Evolutionary conservation across 2,888 invertebrate genomes (phyloP).

Genomic region (Mimachlamys varia): DNA sequence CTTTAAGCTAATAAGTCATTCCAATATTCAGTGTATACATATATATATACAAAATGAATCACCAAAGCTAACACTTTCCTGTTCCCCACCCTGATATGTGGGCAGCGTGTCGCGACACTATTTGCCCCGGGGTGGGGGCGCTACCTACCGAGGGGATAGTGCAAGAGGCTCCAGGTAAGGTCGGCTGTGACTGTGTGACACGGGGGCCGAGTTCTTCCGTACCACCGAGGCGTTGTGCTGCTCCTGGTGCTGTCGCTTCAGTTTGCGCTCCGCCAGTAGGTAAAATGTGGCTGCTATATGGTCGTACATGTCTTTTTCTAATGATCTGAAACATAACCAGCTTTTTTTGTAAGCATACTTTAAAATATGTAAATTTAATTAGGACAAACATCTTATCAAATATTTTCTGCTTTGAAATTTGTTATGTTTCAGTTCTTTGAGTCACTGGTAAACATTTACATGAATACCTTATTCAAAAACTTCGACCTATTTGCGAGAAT

Average conservation of each 20-base stretch:
- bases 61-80: slow-evolving; percentile 9
- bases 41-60: neutral
- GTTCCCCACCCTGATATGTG: neutral
- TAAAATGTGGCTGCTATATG: slow-evolving; percentile 99
- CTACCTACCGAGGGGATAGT: slow-evolving; percentile 80
- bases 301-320: slow-evolving; percentile 98
- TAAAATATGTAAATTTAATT: neutral
- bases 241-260: slow-evolving; percentile 81
- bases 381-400: neutral
- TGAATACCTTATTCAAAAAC: neutral
- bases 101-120: neutral
- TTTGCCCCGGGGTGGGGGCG: neutral
- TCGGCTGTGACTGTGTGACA: slow-evolving; percentile 71
- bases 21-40: neutral
- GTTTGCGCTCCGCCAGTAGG: slow-evolving; percentile 95
- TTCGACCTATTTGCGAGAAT: neutral
- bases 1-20: neutral
- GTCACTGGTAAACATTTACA: neutral
- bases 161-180: slow-evolving; percentile 81
- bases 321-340: slow-evolving; percentile 84
- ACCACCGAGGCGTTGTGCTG: slow-evolving; percentile 81
- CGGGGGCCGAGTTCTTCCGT: slow-evolving; percentile 72
- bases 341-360: neutral
- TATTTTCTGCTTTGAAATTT: neutral
- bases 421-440: neutral